phyloP scores from a whole-genome alignment of 53 echinoderm and acorn worm species.

The Echinarachnius parma region DNA sequence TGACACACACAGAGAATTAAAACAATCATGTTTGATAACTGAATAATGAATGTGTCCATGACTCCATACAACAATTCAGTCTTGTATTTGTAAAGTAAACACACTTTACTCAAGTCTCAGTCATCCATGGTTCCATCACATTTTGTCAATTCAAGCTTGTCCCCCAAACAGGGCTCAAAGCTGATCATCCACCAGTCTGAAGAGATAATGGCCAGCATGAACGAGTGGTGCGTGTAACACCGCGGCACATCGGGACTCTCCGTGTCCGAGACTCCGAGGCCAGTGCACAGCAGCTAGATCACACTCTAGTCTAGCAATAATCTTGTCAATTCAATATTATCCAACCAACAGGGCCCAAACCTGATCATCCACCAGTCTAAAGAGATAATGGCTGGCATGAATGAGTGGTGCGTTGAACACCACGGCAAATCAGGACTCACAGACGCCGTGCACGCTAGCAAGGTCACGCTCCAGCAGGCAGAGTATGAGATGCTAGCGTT shows the following conservation, averaged over 20 bases:
- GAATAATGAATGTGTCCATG: too few species aligned
- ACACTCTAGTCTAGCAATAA: too few species aligned
- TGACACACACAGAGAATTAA: too few species aligned
- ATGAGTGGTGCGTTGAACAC: constrained; percentile 87
- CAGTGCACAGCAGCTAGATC: too few species aligned
- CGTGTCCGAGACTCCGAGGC: too few species aligned
- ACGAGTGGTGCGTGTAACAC: constrained; percentile 87
- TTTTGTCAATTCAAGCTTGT: too few species aligned
- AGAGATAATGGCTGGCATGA: constrained; percentile 67
- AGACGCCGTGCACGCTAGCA: constrained; percentile 75
- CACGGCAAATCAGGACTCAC: constrained; percentile 78
- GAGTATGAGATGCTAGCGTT: constrained; percentile 95
- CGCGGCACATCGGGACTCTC: constrained; percentile 81
- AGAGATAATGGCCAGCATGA: constrained; percentile 68
- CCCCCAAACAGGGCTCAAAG: constrained; percentile 98
- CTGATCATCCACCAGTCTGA: constrained; percentile 87
- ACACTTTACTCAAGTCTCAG: too few species aligned
- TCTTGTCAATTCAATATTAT: too few species aligned
- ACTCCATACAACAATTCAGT: too few species aligned
- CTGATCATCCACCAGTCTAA: constrained; percentile 86
- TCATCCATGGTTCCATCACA: too few species aligned
- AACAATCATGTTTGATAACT: too few species aligned
- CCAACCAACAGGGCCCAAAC: constrained; percentile 98
- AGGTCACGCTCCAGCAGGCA: constrained; percentile 72
- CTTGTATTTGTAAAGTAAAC: too few species aligned